Percentiles rank a stretch among this genome's conserved stretches.
phyloP scores from a whole-genome alignment of 1,140 invertebrate species.

The Ditylenchus dipsaci region DNA sequence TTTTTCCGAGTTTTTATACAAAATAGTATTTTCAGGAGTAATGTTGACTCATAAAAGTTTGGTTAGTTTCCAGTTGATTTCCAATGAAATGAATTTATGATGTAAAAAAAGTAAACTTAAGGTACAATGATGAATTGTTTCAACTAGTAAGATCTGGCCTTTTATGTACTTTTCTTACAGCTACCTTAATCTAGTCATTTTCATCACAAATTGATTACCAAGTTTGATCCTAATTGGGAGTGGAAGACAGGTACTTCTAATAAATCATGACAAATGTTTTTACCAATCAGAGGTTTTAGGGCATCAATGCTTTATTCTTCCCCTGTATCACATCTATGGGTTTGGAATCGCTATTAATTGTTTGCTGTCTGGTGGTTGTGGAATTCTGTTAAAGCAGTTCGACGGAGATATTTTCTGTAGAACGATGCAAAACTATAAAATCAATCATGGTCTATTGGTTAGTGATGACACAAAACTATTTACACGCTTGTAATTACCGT shows the following conservation, averaged over 20 bases:
- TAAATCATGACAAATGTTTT: conserved; percentile 9
- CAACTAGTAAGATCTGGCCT: conserved; percentile 10
- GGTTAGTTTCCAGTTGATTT: conserved; percentile 10
- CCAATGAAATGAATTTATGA: not conserved
- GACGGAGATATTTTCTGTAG: conserved; percentile 68
- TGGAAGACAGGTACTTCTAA: conserved; percentile 9
- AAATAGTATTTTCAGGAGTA: conserved; percentile 13
- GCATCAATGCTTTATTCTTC: conserved; percentile 64
- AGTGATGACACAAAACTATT: not conserved
- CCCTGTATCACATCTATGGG: conserved; percentile 82
- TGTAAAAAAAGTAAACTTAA: no score
- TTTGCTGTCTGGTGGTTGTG: conserved; percentile 66
- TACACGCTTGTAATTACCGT: not conserved
- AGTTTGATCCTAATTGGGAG: conserved; percentile 16
- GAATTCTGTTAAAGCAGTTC: conserved; percentile 74
- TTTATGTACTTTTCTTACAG: no score
- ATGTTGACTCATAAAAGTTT: conserved; percentile 33
- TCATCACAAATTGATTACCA: conserved; percentile 14
- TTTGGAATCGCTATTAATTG: conserved; percentile 60
- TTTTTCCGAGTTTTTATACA: no score
- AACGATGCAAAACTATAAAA: conserved; percentile 66
- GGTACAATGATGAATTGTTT: conserved; percentile 25
- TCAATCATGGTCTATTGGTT: conserved; percentile 44
- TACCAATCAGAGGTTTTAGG: conserved; percentile 9
- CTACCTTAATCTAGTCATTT: conserved; percentile 20